Percentiles rank a stretch among this genome's conserved stretches.
phyloP scores from a whole-genome alignment of 2,888 invertebrate species.

The Tanytarsus gracilentus region DNA sequence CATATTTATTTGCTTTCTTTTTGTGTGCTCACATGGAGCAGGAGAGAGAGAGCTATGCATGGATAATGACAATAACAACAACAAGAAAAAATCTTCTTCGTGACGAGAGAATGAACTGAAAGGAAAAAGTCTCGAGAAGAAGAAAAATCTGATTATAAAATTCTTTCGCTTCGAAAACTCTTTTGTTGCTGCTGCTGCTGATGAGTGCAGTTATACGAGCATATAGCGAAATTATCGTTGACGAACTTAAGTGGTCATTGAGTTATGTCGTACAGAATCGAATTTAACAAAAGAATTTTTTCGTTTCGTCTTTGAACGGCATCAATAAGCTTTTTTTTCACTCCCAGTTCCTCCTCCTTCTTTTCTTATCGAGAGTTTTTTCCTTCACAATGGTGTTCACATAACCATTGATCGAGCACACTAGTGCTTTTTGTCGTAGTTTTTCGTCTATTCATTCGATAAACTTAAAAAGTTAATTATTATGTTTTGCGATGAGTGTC shows the following conservation, averaged over 20 bases:
- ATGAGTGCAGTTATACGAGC: not conserved
- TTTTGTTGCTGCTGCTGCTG: not conserved
- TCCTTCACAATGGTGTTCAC: too few relatives aligned
- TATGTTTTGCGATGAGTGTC: constrained; percentile 11
- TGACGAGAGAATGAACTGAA: not conserved
- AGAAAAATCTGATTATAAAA: constrained; percentile 25
- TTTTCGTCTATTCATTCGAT: not conserved
- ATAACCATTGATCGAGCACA: too few relatives aligned
- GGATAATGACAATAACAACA: too few relatives aligned
- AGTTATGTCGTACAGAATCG: not conserved
- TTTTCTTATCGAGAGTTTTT: not conserved
- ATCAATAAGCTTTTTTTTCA: not conserved
- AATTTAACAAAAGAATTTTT: constrained; percentile 9
- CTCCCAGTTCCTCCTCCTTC: not conserved
- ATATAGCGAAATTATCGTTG: constrained; percentile 15
- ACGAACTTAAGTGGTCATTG: constrained; percentile 14
- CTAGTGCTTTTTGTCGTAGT: too few relatives aligned
- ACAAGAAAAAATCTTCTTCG: not conserved
- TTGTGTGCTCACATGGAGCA: not conserved
- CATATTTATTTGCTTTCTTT: constrained; percentile 12
- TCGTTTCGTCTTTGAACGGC: not conserved
- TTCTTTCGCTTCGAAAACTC: not conserved
- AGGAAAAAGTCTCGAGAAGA: not conserved
- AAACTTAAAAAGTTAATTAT: constrained; percentile 9
- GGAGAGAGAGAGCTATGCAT: too few relatives aligned